phyloP scores from a whole-genome alignment of 2,888 invertebrate species.

The Julus scanicus region DNA sequence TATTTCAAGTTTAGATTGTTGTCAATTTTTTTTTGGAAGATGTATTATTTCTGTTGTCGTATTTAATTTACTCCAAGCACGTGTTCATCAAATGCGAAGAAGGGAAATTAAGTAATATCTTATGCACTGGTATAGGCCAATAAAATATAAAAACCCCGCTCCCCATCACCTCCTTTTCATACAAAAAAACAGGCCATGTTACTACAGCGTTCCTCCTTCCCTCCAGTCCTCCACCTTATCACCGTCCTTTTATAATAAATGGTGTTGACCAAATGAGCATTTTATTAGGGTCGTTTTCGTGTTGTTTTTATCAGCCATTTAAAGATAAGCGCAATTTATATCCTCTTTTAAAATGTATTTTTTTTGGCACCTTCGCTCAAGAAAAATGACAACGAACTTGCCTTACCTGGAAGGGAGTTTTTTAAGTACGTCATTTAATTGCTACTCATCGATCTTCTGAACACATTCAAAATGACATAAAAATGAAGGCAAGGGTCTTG shows the following conservation, averaged over 20 bases:
- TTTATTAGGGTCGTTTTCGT: constrained; percentile 33
- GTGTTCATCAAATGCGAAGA: constrained; percentile 20
- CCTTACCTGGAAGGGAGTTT: constrained; percentile 16
- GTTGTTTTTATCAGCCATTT: constrained; percentile 33
- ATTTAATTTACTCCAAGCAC: constrained; percentile 25
- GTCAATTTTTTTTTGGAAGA: neutral
- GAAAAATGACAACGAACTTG: constrained; percentile 33
- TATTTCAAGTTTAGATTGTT: neutral
- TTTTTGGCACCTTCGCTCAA: neutral
- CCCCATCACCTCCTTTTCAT: neutral
- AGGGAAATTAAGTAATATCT: neutral
- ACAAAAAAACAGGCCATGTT: neutral
- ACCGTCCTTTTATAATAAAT: constrained; percentile 22
- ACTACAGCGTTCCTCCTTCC: neutral
- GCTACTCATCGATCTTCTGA: neutral
- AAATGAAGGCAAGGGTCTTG: neutral
- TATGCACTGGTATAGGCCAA: neutral
- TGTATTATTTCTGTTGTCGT: neutral
- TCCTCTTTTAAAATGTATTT: constrained; percentile 21
- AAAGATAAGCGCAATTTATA: constrained; percentile 33
- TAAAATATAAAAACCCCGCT: neutral
- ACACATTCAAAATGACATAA: constrained; percentile 20
- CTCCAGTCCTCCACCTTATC: constrained; percentile 4
- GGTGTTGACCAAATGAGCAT: constrained; percentile 33
- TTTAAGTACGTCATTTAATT: neutral